Conservation (phyloP, 1,140 invertebrate genomes). For the Trichogramma pretiosum region DNA sequence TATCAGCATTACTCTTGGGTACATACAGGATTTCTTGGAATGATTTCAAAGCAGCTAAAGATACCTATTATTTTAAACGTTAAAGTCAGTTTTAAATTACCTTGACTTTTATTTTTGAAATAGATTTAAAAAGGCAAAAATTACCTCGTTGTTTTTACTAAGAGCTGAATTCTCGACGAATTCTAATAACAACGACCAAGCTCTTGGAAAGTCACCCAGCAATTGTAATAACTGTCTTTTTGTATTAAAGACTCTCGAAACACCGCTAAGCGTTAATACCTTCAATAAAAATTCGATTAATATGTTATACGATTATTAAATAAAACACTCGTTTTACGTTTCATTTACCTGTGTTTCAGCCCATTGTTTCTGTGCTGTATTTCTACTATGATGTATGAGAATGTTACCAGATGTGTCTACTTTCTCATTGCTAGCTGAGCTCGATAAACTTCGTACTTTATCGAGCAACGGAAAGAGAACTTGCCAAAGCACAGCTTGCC, state of each 20-base stretch:
- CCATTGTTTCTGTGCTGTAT: slow-evolving; percentile 99
- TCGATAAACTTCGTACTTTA: slow-evolving; percentile 82
- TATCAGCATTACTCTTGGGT: slow-evolving; percentile 39
- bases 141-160: slow-evolving; percentile 85
- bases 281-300: slow-evolving; percentile 24
- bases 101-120: no score
- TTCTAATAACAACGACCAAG: slow-evolving; percentile 85
- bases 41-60: slow-evolving; percentile 86
- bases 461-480: slow-evolving; percentile 94
- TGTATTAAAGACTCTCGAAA: slow-evolving; percentile 77
- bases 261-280: slow-evolving; percentile 65
- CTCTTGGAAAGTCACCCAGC: slow-evolving; percentile 82
- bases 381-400: slow-evolving; percentile 95
- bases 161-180: slow-evolving; percentile 89
- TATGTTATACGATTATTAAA: no score
- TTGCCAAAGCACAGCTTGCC: slow-evolving; percentile 83
- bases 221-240: slow-evolving; percentile 77
- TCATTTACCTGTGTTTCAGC: slow-evolving; percentile 85
- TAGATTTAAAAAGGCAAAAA: not conserved
- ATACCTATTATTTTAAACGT: slow-evolving; percentile 54
- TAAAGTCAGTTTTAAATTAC: not conserved
- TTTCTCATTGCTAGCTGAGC: slow-evolving; percentile 87
- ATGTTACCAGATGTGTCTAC: slow-evolving; percentile 89
- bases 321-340: not conserved
- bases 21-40: slow-evolving; percentile 86